phyloP scores from a whole-genome alignment of 2,797 vertebrate genomes.

The Lagorchestes hirsutus region DNA sequence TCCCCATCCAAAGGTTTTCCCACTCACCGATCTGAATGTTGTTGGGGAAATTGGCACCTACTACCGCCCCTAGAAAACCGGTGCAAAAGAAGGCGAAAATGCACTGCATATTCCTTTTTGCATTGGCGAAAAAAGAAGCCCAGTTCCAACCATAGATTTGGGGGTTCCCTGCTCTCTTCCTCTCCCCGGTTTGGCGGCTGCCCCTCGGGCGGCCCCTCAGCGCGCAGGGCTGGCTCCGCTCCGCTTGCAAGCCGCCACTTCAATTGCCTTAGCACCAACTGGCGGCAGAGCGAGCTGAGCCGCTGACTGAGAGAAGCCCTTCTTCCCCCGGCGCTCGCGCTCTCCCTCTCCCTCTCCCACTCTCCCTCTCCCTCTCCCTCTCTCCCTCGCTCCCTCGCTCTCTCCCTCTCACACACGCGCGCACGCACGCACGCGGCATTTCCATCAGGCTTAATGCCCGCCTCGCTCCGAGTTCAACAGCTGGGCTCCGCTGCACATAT shows the following conservation, averaged over 20 bases:
- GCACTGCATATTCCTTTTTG: conserved; percentile 99
- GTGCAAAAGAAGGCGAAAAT: conserved; percentile 98
- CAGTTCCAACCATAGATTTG: conserved; percentile 95
- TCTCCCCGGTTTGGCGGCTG: conserved; percentile 77
- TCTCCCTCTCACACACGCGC: conserved; percentile 81
- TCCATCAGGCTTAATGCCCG: conserved; percentile 77
- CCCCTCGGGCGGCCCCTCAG: conserved; percentile 81
- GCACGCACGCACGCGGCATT: conserved; percentile 79
- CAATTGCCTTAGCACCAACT: conserved; percentile 89
- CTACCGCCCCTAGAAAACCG: conserved; percentile 98
- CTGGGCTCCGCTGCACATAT: conserved; percentile 55
- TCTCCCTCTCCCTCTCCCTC: conserved; percentile 65
- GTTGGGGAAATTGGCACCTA: conserved; percentile 99
- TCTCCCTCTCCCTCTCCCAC: conserved; percentile 72
- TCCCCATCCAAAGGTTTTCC: conserved; percentile 55
- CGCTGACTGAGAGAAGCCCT: conserved; percentile 80
- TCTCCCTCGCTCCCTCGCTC: conserved; percentile 37
- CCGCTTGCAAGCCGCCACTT: conserved; percentile 84
- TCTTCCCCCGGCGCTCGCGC: conserved; percentile 82
- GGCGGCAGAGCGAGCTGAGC: conserved; percentile 90
- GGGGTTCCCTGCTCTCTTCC: conserved; percentile 75
- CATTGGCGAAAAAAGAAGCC: conserved; percentile 96
- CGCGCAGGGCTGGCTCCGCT: conserved; percentile 78
- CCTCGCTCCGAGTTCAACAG: conserved; percentile 74
- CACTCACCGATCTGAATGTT: conserved; percentile 99